phyloP scores from a whole-genome alignment of 53 echinoderm and acorn worm genomes.

The Echinometra lucunter region DNA sequence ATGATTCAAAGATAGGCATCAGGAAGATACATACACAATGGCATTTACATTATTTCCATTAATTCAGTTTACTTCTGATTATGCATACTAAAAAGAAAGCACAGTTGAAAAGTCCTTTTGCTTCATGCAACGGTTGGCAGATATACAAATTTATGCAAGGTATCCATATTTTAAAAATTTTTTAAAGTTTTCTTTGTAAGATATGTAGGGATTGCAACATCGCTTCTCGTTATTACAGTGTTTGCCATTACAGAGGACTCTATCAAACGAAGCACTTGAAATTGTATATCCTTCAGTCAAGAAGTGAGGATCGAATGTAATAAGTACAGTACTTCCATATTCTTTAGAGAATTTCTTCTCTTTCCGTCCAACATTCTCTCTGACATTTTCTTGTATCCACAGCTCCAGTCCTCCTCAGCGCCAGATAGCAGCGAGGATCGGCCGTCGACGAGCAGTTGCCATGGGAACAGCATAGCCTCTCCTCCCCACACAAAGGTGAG shows the following conservation, averaged over 20 bases:
- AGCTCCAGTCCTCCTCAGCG: not conserved
- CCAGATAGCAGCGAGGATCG: slow-evolving; percentile 27
- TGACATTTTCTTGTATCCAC: slow-evolving; percentile 27
- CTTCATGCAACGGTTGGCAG: too few species aligned
- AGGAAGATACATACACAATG: not conserved
- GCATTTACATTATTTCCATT: not conserved
- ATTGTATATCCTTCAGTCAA: not conserved
- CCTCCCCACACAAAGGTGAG: slow-evolving; percentile 38
- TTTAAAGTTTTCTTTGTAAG: too few species aligned
- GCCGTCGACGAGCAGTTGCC: slow-evolving; percentile 31
- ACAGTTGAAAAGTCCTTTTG: too few species aligned
- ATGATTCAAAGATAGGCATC: not conserved
- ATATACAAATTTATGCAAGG: too few species aligned
- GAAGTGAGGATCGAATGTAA: not conserved
- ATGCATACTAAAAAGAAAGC: too few species aligned
- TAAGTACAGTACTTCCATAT: not conserved
- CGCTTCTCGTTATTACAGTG: not conserved
- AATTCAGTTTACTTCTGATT: too few species aligned
- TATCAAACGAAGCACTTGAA: not conserved
- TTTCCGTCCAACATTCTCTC: slow-evolving; percentile 8
- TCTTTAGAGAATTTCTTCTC: not conserved
- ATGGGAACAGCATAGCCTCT: slow-evolving; percentile 36
- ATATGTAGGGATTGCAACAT: not conserved
- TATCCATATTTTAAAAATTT: too few species aligned
- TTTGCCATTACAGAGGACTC: not conserved